Percentiles rank a stretch among this genome's conserved stretches.
Conservation (phyloP, 1,140 invertebrate species). For the Pseudomyrmex dendroicus region DNA sequence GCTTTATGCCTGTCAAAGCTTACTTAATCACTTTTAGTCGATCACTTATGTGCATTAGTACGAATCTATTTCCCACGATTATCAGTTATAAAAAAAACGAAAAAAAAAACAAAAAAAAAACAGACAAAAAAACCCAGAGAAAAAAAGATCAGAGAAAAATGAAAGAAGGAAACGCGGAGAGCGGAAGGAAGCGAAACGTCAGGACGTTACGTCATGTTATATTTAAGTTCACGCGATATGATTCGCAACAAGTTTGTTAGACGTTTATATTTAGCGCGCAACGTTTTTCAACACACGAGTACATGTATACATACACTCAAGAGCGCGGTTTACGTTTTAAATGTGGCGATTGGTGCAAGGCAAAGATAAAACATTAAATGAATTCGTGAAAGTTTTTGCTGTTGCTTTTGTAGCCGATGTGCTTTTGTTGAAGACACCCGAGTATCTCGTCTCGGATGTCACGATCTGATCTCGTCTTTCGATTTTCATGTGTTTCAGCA, state of each 20-base stretch:
- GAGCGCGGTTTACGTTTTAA: slow-evolving; percentile 1
- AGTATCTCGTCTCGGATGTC: slow-evolving; percentile 9
- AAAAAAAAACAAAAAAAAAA: slow-evolving; percentile 28
- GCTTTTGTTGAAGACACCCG: background rate
- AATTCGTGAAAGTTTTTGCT: slow-evolving; percentile 10
- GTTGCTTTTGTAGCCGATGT: slow-evolving; percentile 6
- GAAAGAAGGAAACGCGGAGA: background rate
- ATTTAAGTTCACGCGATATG: slow-evolving; percentile 37
- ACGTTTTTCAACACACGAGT: slow-evolving; percentile 28
- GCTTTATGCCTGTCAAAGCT: slow-evolving; percentile 65
- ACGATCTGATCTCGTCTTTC: slow-evolving; percentile 56
- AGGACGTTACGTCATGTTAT: slow-evolving; percentile 14
- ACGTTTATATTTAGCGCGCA: slow-evolving; percentile 44
- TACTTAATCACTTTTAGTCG: slow-evolving; percentile 48
- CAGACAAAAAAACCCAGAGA: background rate
- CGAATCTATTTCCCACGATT: slow-evolving; percentile 50
- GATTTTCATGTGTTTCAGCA: slow-evolving; percentile 66
- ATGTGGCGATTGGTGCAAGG: slow-evolving; percentile 5
- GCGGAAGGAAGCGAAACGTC: slow-evolving; percentile 21
- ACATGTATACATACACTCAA: slow-evolving; percentile 28
- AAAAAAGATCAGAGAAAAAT: slow-evolving; percentile 15
- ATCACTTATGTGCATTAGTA: slow-evolving; percentile 56
- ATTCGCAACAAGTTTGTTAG: slow-evolving; percentile 37
- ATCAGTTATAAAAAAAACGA: slow-evolving; percentile 29
- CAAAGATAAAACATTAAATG: slow-evolving; percentile 15